Percentiles rank a stretch among this genome's conserved stretches.
Conservation (phyloP, 2,888 invertebrate species). For the Achlya flavicornis region DNA sequence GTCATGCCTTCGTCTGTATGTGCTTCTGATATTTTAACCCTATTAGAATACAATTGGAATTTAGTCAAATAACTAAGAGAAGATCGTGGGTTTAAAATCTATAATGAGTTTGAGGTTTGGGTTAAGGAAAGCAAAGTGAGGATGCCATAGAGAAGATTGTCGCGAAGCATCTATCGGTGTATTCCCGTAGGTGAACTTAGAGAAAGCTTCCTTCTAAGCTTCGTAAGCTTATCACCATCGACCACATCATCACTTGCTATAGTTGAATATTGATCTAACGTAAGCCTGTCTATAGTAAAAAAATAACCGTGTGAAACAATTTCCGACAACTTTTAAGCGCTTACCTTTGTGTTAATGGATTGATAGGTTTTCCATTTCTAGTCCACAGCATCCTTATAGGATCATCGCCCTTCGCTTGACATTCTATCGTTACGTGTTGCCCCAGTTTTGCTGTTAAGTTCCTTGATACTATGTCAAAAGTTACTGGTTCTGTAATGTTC, state of each 20-base stretch:
- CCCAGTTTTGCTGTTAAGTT: slow-evolving; percentile 91
- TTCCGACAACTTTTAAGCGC: background rate
- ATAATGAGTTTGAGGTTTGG: too few relatives aligned
- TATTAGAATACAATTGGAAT: slow-evolving; percentile 27
- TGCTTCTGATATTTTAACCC: slow-evolving; percentile 76
- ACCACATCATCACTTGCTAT: too few relatives aligned
- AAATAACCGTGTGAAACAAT: too few relatives aligned
- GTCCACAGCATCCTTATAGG: slow-evolving; percentile 93
- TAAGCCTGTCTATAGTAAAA: too few relatives aligned
- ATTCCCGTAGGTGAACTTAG: too few relatives aligned
- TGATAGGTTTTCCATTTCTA: slow-evolving; percentile 88
- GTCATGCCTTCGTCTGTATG: slow-evolving; percentile 76
- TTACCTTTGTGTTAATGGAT: slow-evolving; percentile 81
- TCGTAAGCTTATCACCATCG: too few relatives aligned
- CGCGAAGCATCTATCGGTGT: too few relatives aligned
- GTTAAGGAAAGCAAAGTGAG: too few relatives aligned
- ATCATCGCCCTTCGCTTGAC: slow-evolving; percentile 92
- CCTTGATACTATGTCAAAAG: slow-evolving; percentile 87
- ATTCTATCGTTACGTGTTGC: slow-evolving; percentile 89
- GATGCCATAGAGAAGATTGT: too few relatives aligned
- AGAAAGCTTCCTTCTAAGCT: too few relatives aligned
- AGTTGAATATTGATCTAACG: too few relatives aligned
- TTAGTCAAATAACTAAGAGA: too few relatives aligned
- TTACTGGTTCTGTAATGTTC: slow-evolving; percentile 87
- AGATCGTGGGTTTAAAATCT: background rate